Conservation (phyloP, 2,888 invertebrate species). For the Strigamia crassipes region DNA sequence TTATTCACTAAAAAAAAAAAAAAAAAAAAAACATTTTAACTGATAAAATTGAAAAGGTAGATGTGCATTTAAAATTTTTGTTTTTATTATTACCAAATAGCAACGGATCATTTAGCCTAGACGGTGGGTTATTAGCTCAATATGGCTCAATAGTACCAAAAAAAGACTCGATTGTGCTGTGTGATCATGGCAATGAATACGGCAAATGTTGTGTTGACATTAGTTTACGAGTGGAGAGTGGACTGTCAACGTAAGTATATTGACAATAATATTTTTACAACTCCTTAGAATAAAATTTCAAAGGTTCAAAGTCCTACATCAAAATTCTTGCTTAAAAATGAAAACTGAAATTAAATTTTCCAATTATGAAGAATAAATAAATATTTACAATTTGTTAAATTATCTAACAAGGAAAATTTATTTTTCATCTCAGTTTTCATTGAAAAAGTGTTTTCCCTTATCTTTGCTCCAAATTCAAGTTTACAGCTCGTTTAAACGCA, state of each 20-base stretch:
- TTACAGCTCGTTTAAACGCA: too few relatives aligned
- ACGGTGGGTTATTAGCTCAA: background rate
- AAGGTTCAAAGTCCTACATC: background rate
- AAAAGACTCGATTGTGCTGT: slow-evolving; percentile 7
- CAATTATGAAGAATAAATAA: too few relatives aligned
- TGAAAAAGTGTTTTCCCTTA: too few relatives aligned
- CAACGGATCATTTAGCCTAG: background rate
- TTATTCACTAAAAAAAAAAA: too few relatives aligned
- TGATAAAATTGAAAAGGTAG: too few relatives aligned
- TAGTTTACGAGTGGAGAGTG: slow-evolving; percentile 12
- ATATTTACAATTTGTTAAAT: too few relatives aligned
- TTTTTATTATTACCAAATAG: background rate
- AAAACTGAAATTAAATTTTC: too few relatives aligned
- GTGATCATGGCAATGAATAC: slow-evolving; percentile 37
- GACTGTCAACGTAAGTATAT: background rate
- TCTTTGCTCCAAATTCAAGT: too few relatives aligned
- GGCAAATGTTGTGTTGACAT: slow-evolving; percentile 34
- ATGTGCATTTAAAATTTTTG: background rate
- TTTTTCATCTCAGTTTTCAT: too few relatives aligned
- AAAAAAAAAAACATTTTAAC: background rate
- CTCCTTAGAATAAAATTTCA: background rate
- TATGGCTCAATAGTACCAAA: background rate
- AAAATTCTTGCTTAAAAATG: background rate
- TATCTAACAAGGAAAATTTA: too few relatives aligned
- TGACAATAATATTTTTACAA: background rate